phyloP scores from a whole-genome alignment of 2,888 invertebrate genomes.

The Melinopterus prodromus region DNA sequence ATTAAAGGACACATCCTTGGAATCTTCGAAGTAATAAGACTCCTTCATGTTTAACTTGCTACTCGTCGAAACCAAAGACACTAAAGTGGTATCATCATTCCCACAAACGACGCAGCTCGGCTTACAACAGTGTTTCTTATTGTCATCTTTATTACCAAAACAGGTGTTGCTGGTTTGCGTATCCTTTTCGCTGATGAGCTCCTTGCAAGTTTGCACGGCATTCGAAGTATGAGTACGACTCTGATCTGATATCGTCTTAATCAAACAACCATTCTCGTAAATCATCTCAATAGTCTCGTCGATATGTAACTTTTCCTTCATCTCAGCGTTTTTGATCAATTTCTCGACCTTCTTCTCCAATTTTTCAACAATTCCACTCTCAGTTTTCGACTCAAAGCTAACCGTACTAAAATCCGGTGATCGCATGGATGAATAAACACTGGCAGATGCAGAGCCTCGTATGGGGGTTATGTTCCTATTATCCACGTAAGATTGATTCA shows the following conservation, averaged over 20 bases:
- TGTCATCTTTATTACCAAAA: background rate
- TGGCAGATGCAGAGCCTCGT: background rate
- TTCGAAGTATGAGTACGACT: background rate
- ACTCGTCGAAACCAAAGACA: conserved; percentile 13
- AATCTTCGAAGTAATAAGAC: background rate
- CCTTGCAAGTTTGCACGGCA: background rate
- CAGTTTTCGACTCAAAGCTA: background rate
- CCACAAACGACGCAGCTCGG: conserved; percentile 5
- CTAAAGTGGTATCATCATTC: conserved; percentile 12
- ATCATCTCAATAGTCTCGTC: background rate
- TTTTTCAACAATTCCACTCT: background rate
- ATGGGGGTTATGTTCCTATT: background rate
- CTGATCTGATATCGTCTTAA: background rate
- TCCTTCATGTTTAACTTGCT: conserved; percentile 12
- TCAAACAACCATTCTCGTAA: background rate
- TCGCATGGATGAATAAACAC: background rate
- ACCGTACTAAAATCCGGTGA: background rate
- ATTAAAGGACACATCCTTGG: conserved; percentile 28
- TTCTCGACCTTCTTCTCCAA: background rate
- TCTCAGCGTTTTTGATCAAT: background rate
- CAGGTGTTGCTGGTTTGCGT: conserved; percentile 26
- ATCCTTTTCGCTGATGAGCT: conserved; percentile 13
- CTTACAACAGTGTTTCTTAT: conserved; percentile 10
- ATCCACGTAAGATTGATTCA: conserved; percentile 26
- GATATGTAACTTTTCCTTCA: background rate